A percentile compares a stretch with the other conserved stretches of the same genome.
Evolutionary conservation across 2,113 vertebrate species (phyloP).

Genomic region (Piaya cayana): DNA sequence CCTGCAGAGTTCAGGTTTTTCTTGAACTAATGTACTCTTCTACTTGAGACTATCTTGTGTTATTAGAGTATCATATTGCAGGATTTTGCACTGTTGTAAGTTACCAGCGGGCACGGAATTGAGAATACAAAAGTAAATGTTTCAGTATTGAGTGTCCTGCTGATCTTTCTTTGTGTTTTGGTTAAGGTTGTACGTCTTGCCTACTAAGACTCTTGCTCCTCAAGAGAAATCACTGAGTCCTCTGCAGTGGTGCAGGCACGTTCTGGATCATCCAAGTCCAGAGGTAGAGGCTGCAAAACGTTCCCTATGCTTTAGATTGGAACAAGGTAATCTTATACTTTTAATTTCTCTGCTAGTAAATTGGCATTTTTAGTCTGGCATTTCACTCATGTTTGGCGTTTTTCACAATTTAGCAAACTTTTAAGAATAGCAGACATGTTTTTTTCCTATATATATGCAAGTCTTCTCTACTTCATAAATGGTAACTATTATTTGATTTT

Average conservation of each 20-base stretch:
- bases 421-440: not conserved
- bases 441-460: fast-evolving
- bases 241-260: conserved; percentile 92
- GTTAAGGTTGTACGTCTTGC: conserved; percentile 89
- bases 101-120: not conserved
- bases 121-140: not conserved
- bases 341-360: not conserved
- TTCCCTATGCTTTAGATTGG: conserved; percentile 90
- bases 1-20: not conserved
- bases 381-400: fast-evolving
- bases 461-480: not conserved
- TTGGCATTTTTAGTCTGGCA: not conserved
- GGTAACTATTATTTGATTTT: not conserved
- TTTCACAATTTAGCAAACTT: not conserved
- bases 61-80: not conserved
- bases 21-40: not conserved
- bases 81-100: not conserved
- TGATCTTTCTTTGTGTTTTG: conserved; percentile 58
- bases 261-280: conserved; percentile 91
- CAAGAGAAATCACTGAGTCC: conserved; percentile 81
- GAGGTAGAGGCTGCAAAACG: conserved; percentile 93
- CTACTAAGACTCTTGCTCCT: conserved; percentile 76
- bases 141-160: not conserved
- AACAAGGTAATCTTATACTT: conserved; percentile 86
- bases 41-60: not conserved